Base-by-base conservation (phyloP, 1,140 invertebrate genomes). In the Cyclargus thomasi region DNA sequence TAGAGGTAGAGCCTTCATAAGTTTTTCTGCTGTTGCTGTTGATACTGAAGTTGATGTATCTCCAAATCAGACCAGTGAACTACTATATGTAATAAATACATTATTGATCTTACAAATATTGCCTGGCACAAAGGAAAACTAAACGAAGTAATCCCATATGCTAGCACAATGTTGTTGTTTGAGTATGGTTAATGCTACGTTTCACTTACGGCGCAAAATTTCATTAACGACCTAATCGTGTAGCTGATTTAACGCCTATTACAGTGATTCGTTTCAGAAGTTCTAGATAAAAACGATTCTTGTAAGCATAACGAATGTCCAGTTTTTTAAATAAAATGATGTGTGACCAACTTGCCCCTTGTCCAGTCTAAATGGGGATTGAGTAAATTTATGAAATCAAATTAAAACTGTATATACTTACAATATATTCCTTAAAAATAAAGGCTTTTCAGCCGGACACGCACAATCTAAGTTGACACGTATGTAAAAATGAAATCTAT, bases 381-480 rank as follows among this genome's bases (percentile, higher is more conserved):
- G 7, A 29, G 14, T 16, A n/a, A 57, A 36, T 62, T 35, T 20
- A 66, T 62, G 53, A 59, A 62, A 63, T 68, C 71, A 68, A 69
- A 64, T 23, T 29, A 53, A 36, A 59, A 64, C 55, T 21, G 47
- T 1, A 16, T 63, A 70, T 89, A 89, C 86, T 89, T 71, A 89
- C 86, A 83, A 82, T 85, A 78, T 59, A n/a, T 59, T 77, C 81
- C 78, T 74, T 86, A 87, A 87, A 82, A 80, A 80, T 83, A 84
- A 79, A 77, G 83, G 85, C 80, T 75, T 70, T 70, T 63, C 71
- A 80, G 81, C 85, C 84, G 62, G 77, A 81, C 79, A 76, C 82
- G 82, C 72, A 77, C 83, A 85, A 87, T 74, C 73, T 82, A 64
- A 71, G 74, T 86, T 89, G 85, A 89, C 86, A 89, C 86, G 86